Evolutionary conservation across 2,888 invertebrate species (phyloP).

Genomic region (Eupelmus urozonus): DNA sequence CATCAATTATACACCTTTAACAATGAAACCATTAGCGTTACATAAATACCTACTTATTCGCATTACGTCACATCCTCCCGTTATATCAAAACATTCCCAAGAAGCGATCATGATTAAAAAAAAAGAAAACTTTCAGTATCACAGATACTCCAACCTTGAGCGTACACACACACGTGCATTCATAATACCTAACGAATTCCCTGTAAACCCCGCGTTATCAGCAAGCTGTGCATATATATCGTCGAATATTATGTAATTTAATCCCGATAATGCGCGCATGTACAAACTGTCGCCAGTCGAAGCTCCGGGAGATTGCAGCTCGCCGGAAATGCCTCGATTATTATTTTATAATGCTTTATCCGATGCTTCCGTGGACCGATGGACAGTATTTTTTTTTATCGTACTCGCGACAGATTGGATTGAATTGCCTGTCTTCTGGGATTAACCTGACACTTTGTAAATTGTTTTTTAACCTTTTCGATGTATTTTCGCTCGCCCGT

Average conservation of each 20-base stretch:
- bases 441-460: too few species aligned
- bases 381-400: neutral
- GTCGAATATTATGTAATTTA: constrained; percentile 24
- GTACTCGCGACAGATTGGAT: neutral
- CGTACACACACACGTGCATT: neutral
- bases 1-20: neutral
- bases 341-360: constrained; percentile 5
- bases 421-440: neutral
- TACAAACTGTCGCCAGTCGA: neutral
- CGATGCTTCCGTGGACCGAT: neutral
- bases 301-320: neutral
- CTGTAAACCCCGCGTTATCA: constrained; percentile 9
- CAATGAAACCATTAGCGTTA: constrained; percentile 16
- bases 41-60: neutral
- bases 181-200: constrained; percentile 12
- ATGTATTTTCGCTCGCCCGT: too few species aligned
- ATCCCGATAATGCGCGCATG: constrained; percentile 13
- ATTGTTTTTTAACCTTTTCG: too few species aligned
- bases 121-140: neutral
- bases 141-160: constrained; percentile 4
- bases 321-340: constrained; percentile 18
- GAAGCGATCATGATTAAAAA: constrained; percentile 32
- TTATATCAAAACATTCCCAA: neutral
- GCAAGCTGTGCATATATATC: neutral
- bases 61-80: neutral